Conservation (phyloP, 2,797 vertebrate species). For the Microctenopoma lineatum region DNA sequence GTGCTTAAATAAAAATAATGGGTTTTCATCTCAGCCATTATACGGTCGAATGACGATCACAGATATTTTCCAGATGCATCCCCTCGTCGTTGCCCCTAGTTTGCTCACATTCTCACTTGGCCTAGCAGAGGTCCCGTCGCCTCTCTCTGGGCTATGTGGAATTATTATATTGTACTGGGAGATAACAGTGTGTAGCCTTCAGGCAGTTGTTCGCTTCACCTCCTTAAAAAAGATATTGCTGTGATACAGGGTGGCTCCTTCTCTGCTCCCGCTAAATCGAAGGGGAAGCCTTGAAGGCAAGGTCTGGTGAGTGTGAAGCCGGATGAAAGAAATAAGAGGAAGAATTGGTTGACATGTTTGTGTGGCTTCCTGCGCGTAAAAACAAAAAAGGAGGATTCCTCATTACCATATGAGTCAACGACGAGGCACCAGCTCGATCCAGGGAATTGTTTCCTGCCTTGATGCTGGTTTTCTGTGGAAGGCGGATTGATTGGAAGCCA, state of each 20-base stretch:
- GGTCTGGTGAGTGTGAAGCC: constrained; percentile 70
- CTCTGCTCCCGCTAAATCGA: constrained; percentile 63
- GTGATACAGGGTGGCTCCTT: constrained; percentile 74
- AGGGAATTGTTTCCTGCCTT: constrained; percentile 41
- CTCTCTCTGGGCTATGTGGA: constrained; percentile 75
- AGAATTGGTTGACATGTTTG: constrained; percentile 67
- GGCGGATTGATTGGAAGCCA: constrained; percentile 50
- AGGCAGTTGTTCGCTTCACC: constrained; percentile 76
- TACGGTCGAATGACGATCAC: constrained; percentile 51
- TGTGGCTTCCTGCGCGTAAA: constrained; percentile 50
- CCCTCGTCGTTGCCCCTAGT: constrained; percentile 61
- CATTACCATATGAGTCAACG: constrained; percentile 52
- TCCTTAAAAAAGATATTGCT: constrained; percentile 81
- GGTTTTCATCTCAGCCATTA: constrained; percentile 66
- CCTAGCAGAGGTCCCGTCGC: constrained; percentile 71
- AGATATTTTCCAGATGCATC: constrained; percentile 62
- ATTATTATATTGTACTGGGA: constrained; percentile 79
- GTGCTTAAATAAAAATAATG: constrained; percentile 42
- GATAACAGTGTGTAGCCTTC: constrained; percentile 81
- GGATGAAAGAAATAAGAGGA: constrained; percentile 70
- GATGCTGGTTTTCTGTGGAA: constrained; percentile 40
- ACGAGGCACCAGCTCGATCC: constrained; percentile 42
- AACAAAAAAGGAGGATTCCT: constrained; percentile 42
- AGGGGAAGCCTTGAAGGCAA: constrained; percentile 77
- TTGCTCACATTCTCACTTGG: constrained; percentile 71